Conservation (phyloP, 2,888 invertebrate species). For the Hyposoter didymator region DNA sequence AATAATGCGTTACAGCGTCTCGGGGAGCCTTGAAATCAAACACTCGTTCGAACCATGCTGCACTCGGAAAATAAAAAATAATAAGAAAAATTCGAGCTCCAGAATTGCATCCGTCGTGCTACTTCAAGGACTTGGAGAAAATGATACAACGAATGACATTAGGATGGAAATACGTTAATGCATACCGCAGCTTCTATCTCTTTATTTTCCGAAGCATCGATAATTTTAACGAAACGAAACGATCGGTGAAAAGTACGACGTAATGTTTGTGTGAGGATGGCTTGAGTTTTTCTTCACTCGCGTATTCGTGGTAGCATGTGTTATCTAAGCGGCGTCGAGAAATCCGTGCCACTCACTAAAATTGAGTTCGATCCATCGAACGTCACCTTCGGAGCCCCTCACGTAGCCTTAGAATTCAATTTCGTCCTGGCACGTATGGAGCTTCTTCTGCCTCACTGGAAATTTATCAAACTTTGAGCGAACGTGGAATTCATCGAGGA, state of each 20-base stretch:
- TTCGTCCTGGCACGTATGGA: constrained; percentile 57
- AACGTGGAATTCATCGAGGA: constrained; percentile 37
- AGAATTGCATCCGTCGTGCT: too few species aligned
- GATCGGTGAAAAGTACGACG: constrained; percentile 10
- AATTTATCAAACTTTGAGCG: constrained; percentile 57
- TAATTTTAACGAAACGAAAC: not conserved
- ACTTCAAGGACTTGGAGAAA: too few species aligned
- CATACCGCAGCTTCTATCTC: too few species aligned
- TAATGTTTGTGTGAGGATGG: not conserved
- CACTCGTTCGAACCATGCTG: too few species aligned
- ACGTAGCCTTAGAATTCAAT: constrained; percentile 61
- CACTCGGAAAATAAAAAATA: too few species aligned
- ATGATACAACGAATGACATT: too few species aligned
- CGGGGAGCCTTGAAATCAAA: too few species aligned
- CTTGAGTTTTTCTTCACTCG: not conserved
- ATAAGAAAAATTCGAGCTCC: too few species aligned
- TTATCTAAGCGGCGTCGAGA: constrained; percentile 31
- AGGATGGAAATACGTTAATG: too few species aligned
- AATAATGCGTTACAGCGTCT: too few species aligned
- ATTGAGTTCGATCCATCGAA: constrained; percentile 66
- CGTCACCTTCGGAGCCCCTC: constrained; percentile 53
- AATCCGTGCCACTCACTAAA: constrained; percentile 60
- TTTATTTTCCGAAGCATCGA: too few species aligned
- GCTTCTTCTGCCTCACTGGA: constrained; percentile 26
- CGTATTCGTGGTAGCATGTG: constrained; percentile 46